These are phyloP conservation scores for Aricia agestis DNA, from an alignment of 1,140 invertebrate species.

Conservation along the genomic window DNA sequence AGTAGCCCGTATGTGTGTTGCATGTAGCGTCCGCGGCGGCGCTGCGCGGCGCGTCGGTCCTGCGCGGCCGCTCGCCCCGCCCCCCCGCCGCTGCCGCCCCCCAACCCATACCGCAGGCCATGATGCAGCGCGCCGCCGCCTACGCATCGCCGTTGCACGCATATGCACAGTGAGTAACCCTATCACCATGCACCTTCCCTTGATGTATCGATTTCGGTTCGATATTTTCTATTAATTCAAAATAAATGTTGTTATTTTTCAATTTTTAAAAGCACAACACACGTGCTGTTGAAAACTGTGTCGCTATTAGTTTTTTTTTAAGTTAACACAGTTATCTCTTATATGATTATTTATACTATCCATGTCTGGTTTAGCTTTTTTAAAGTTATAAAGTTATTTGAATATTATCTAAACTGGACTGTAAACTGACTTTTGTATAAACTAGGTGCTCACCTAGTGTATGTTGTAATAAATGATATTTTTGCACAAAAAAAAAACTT, in stretches of 20 bases:
- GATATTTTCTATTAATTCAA: background rate
- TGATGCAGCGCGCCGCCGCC: slow-evolving; percentile 56
- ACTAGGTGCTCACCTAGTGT: no score
- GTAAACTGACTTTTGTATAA: no score
- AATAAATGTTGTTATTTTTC: background rate
- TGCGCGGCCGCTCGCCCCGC: slow-evolving; percentile 39
- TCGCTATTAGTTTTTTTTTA: background rate
- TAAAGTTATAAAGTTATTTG: no score
- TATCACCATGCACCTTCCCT: slow-evolving; percentile 37
- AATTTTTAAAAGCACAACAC: background rate
- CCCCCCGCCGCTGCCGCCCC: slow-evolving; percentile 54
- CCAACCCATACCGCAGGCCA: slow-evolving; percentile 78
- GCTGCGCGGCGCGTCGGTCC: slow-evolving; percentile 50
- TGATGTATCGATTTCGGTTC: slow-evolving; percentile 13
- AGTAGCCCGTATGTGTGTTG: slow-evolving; percentile 41
- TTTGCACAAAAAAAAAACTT: no score
- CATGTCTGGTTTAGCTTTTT: no score
- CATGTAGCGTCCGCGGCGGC: slow-evolving; percentile 43
- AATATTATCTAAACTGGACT: no score
- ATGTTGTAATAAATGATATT: no score
- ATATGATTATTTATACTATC: no score
- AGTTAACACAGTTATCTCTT: no score
- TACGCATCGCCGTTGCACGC: slow-evolving; percentile 78
- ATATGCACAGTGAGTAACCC: slow-evolving; percentile 82
- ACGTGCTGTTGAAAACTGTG: background rate